phyloP scores from a whole-genome alignment of 2,888 invertebrate genomes.

The Bombylius major region DNA sequence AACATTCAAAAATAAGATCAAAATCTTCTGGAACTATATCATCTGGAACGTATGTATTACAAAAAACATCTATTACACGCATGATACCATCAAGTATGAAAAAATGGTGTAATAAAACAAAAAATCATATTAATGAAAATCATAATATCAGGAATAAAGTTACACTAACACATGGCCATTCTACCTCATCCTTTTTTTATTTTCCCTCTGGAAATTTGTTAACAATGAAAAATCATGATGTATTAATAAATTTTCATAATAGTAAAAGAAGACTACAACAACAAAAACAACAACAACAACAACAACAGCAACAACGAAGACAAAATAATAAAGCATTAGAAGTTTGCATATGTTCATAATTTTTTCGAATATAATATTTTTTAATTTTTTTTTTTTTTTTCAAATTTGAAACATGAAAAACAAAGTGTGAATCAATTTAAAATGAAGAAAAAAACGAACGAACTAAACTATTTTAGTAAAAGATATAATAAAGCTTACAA shows the following conservation, averaged over 20 bases:
- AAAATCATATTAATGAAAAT: not conserved
- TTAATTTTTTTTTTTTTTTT: no score
- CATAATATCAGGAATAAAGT: not conserved
- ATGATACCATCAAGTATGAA: conserved; percentile 30
- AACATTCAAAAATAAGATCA: conserved; percentile 2
- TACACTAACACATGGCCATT: conserved; percentile 6
- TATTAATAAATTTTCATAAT: not conserved
- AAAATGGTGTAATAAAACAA: conserved; percentile 21
- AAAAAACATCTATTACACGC: conserved; percentile 19
- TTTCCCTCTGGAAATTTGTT: conserved; percentile 8
- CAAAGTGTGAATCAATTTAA: no score
- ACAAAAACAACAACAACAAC: no score
- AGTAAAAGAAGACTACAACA: conserved; percentile 9
- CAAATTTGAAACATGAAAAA: no score
- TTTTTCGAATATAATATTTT: not conserved
- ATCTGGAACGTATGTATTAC: conserved; percentile 36
- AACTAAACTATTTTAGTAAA: no score
- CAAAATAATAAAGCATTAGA: conserved; percentile 26
- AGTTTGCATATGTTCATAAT: conserved; percentile 36
- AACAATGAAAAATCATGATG: conserved; percentile 10
- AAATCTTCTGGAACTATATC: not conserved
- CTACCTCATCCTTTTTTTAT: conserved; percentile 11
- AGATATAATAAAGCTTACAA: no score
- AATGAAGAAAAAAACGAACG: no score
- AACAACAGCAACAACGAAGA: conserved; percentile 23